phyloP scores from a whole-genome alignment of 1,140 invertebrate species.

The Portunus trituberculatus region DNA sequence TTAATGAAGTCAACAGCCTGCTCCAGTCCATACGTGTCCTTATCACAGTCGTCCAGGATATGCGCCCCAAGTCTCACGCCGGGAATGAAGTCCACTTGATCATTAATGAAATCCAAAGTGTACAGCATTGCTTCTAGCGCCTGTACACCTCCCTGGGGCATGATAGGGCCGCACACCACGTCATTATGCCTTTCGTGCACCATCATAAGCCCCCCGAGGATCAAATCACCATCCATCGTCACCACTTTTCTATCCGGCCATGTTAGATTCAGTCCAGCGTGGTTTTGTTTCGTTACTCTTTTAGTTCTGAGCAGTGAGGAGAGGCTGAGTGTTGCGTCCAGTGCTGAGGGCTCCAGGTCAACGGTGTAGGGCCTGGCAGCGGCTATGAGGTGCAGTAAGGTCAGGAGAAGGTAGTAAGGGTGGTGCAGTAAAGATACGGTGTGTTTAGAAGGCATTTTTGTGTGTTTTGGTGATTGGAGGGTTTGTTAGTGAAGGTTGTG shows the following conservation, averaged over 20 bases:
- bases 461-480: too few relatives aligned
- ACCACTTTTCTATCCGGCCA: slow-evolving; percentile 90
- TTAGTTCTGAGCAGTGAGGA: neutral
- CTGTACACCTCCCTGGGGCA: slow-evolving; percentile 95
- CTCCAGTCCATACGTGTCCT: slow-evolving; percentile 96
- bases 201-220: slow-evolving; percentile 96
- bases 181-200: slow-evolving; percentile 93
- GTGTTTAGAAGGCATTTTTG: too few relatives aligned
- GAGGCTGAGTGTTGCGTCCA: too few relatives aligned
- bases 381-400: too few relatives aligned
- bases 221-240: slow-evolving; percentile 86
- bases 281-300: neutral
- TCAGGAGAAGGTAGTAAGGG: too few relatives aligned
- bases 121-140: slow-evolving; percentile 96
- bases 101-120: slow-evolving; percentile 92
- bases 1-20: slow-evolving; percentile 98
- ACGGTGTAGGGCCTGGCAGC: too few relatives aligned
- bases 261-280: too few relatives aligned
- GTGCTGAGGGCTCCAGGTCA: too few relatives aligned
- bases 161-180: slow-evolving; percentile 91
- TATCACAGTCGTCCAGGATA: slow-evolving; percentile 96
- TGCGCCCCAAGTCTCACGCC: slow-evolving; percentile 92
- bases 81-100: slow-evolving; percentile 84
- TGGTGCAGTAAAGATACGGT: too few relatives aligned
- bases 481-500: too few relatives aligned